Conservation (phyloP, 2,113 vertebrate species). For the Labrus mixtus region DNA sequence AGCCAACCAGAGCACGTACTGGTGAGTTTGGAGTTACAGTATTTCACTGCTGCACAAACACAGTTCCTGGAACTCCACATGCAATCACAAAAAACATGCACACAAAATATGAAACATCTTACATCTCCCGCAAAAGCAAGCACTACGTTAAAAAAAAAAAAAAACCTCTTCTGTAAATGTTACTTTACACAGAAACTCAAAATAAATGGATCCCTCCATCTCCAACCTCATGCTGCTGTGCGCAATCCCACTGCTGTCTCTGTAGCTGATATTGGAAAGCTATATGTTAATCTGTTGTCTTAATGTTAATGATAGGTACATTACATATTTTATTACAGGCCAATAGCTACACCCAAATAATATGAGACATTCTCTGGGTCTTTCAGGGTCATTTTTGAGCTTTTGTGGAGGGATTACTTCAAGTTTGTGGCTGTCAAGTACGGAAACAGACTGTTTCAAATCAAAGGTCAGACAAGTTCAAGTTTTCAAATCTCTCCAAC, state of each 20-base stretch:
- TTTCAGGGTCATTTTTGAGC: slow-evolving; percentile 89
- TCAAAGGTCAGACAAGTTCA: slow-evolving; percentile 74
- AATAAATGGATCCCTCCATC: too few relatives aligned
- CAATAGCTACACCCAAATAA: background rate
- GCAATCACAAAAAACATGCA: too few relatives aligned
- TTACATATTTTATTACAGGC: background rate
- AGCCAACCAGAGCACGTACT: slow-evolving; percentile 88
- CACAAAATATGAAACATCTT: too few relatives aligned
- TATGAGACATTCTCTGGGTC: background rate
- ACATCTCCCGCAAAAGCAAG: too few relatives aligned
- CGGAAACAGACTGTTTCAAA: slow-evolving; percentile 83
- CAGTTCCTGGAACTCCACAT: too few relatives aligned
- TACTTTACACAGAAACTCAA: too few relatives aligned
- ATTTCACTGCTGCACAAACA: too few relatives aligned
- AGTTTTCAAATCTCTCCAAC: background rate
- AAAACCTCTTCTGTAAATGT: too few relatives aligned
- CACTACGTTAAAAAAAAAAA: too few relatives aligned
- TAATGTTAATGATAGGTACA: too few relatives aligned
- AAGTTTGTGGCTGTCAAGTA: slow-evolving; percentile 87
- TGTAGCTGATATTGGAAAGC: background rate
- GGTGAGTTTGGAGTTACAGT: slow-evolving; percentile 71
- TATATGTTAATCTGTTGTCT: too few relatives aligned
- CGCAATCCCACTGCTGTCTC: background rate
- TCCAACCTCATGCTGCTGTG: too few relatives aligned
- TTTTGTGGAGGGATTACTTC: slow-evolving; percentile 89